Evolutionary conservation across 2,888 invertebrate species (phyloP).

Genomic region (Leptopilina syphax): DNA sequence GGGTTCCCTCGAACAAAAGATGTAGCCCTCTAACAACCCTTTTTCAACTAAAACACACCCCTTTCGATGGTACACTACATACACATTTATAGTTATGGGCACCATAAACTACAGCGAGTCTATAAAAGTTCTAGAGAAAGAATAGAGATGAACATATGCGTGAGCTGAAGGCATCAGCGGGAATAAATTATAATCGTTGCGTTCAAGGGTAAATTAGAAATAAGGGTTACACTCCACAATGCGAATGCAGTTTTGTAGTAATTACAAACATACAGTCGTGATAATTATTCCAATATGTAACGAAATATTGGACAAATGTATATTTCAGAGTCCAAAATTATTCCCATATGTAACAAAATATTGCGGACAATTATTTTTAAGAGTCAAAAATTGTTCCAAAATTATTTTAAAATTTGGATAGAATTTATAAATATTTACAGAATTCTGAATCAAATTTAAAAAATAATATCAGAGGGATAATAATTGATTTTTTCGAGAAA

Average conservation of each 20-base stretch:
- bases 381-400: too few relatives aligned
- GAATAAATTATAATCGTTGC: not conserved
- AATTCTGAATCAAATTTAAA: too few relatives aligned
- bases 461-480: too few relatives aligned
- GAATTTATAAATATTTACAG: too few relatives aligned
- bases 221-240: not conserved
- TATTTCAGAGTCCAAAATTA: too few relatives aligned
- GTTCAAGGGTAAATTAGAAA: not conserved
- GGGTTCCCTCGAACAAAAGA: slow-evolving; percentile 15
- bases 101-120: not conserved
- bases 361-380: too few relatives aligned
- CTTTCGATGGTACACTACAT: not conserved
- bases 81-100: not conserved
- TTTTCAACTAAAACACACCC: slow-evolving; percentile 15
- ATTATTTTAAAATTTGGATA: too few relatives aligned
- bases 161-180: not conserved
- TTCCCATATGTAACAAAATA: too few relatives aligned
- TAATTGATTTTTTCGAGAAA: too few relatives aligned
- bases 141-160: slow-evolving; percentile 13
- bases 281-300: not conserved
- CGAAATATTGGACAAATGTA: too few relatives aligned
- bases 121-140: not conserved
- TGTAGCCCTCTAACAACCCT: slow-evolving; percentile 13
- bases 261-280: not conserved
- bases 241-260: not conserved